Evolutionary conservation across 2,797 vertebrate genomes (phyloP).

Genomic region (Catamblyrhynchus diadema): DNA sequence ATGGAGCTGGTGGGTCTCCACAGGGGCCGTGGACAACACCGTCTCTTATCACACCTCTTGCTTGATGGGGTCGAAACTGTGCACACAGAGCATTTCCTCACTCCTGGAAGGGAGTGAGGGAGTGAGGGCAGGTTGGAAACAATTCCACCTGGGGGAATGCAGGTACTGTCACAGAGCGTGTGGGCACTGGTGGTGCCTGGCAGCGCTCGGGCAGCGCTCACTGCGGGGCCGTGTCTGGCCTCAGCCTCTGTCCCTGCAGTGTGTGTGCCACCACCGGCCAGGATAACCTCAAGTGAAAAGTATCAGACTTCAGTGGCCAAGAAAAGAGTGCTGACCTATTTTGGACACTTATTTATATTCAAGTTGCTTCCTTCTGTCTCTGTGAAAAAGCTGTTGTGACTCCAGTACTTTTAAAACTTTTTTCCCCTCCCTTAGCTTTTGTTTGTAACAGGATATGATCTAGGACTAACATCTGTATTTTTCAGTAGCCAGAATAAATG

Average conservation of each 20-base stretch:
- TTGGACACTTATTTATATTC: slow-evolving; percentile 80
- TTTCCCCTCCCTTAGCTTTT: background rate
- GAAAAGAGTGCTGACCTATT: slow-evolving; percentile 77
- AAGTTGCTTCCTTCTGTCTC: slow-evolving; percentile 68
- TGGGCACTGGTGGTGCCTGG: background rate
- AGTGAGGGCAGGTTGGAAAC: background rate
- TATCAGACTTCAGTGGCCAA: slow-evolving; percentile 58
- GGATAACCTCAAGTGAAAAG: slow-evolving; percentile 41
- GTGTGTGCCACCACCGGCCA: background rate
- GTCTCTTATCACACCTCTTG: background rate
- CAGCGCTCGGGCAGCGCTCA: background rate
- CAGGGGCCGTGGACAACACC: background rate
- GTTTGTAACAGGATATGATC: slow-evolving; percentile 18
- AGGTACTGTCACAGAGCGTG: background rate
- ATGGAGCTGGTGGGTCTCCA: background rate
- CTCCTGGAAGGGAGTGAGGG: fast-evolving
- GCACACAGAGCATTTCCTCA: background rate
- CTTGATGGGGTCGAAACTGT: background rate
- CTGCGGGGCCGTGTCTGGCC: background rate
- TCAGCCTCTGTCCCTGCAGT: background rate
- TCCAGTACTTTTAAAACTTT: background rate
- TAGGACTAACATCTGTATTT: slow-evolving; percentile 27
- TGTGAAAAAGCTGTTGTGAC: slow-evolving; percentile 52
- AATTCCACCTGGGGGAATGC: fast-evolving
- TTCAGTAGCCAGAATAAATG: slow-evolving; percentile 1